Percentiles rank a stretch among this genome's conserved stretches.
These are phyloP conservation scores for Entosphenus tridentatus DNA, from an alignment of 2,113 vertebrate species.

Conservation along the genomic window DNA sequence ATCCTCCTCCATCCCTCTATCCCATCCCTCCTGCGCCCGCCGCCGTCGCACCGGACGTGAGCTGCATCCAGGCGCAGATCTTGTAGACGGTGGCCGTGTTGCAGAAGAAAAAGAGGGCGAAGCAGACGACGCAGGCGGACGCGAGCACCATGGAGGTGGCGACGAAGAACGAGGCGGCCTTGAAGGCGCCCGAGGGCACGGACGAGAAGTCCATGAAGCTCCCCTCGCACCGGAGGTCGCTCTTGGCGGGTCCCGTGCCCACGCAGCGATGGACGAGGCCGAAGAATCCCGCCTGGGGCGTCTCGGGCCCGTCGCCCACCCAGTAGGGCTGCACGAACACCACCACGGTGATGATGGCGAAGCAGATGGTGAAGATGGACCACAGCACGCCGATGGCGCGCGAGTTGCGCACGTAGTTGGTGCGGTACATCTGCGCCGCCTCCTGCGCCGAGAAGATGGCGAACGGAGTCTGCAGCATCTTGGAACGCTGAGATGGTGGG, in stretches of 20 bases:
- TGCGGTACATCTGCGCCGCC: slow-evolving; percentile 79
- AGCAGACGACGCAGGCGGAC: slow-evolving; percentile 66
- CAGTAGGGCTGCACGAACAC: slow-evolving; percentile 95
- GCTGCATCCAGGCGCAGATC: slow-evolving; percentile 94
- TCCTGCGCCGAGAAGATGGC: slow-evolving; percentile 68
- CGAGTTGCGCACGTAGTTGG: slow-evolving; percentile 77
- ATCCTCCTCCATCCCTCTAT: too few relatives aligned
- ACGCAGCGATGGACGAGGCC: slow-evolving; percentile 92
- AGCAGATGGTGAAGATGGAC: slow-evolving; percentile 81
- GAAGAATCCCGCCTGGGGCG: slow-evolving; percentile 83
- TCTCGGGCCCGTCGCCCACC: slow-evolving; percentile 90
- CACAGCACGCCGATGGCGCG: slow-evolving; percentile 75
- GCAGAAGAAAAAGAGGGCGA: slow-evolving; percentile 88
- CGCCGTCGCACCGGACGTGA: slow-evolving; percentile 34
- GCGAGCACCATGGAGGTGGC: slow-evolving; percentile 86
- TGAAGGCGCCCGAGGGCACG: slow-evolving; percentile 68
- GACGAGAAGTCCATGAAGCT: slow-evolving; percentile 78
- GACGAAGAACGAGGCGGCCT: slow-evolving; percentile 85
- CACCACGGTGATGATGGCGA: slow-evolving; percentile 67
- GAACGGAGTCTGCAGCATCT: slow-evolving; percentile 1
- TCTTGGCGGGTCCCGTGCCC: slow-evolving; percentile 71
- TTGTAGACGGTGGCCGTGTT: slow-evolving; percentile 89
- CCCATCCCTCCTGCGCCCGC: too few relatives aligned
- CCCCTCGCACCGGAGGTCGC: slow-evolving; percentile 61
- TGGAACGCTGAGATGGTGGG: background rate